phyloP scores from a whole-genome alignment of 2,113 vertebrate species.

The Apteryx owenii region DNA sequence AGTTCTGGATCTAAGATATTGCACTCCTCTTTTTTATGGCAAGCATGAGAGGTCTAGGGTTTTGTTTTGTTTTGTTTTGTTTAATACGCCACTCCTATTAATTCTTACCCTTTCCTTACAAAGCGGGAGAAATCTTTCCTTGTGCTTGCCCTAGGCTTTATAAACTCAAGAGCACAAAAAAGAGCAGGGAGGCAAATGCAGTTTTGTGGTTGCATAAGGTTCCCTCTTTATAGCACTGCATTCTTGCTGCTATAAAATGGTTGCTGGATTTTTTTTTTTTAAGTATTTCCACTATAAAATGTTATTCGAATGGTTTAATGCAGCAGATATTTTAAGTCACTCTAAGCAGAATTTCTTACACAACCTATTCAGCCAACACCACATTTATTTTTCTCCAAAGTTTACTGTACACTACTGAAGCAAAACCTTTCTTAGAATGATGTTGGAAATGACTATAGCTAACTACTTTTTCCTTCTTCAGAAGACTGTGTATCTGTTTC shows the following conservation, averaged over 20 bases:
- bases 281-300: background rate
- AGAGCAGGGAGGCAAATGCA: background rate
- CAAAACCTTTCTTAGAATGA: background rate
- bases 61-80: background rate
- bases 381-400: background rate
- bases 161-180: background rate
- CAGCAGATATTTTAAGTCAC: background rate
- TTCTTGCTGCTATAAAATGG: background rate
- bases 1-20: background rate
- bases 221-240: background rate
- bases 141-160: background rate
- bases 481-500: background rate
- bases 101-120: background rate
- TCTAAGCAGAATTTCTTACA: background rate
- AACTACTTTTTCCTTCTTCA: background rate
- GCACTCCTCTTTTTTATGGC: accelerated
- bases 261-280: background rate
- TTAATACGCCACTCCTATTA: background rate
- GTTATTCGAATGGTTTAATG: background rate
- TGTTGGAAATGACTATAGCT: background rate
- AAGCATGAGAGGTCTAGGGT: accelerated
- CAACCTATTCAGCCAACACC: background rate
- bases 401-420: background rate
- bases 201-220: background rate
- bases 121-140: background rate